Evolutionary conservation across 2,888 invertebrate genomes (phyloP), one percentile per base, ranked within the genome.

Genomic region (Hyles lineata): DNA sequence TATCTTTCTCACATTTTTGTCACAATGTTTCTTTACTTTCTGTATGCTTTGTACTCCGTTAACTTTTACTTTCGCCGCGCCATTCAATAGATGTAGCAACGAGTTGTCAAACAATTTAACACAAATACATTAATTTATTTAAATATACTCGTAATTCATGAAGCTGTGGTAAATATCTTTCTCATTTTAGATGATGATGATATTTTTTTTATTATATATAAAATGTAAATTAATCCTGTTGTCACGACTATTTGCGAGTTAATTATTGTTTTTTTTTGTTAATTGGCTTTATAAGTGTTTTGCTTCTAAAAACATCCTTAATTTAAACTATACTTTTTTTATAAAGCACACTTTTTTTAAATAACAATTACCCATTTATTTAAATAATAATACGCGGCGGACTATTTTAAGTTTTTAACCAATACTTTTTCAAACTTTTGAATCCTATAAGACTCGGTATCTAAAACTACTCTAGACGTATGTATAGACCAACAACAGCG

Each of bases 101-200:
- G 43, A 67, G 50, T 50, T 67, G 50, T 67, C 43, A 43, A 63
- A 60, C 60, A 29, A 67, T 43, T 63, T 63, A 43, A 67, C 43
- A 21, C 23, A 17, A 67, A 25, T 17, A 67, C 11, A 67, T 63
- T 63, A 23, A 50, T 67, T 17, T 50, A 67, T 67, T 67, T 43
- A 21, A 63, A 21, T 35, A 32, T 32, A n/a, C n/a, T n/a, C n/a
- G n/a, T n/a, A n/a, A 63, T 35, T 21, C 21, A 21, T 63, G 5
- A 21, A 21, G 21, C n/a, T 3, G 35, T 43, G 43, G 21, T 19
- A 15, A 21, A 21, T 21, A 19, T 21, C 11, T 11, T 0, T 63
- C 9, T 63, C 9, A 21, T 63, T 62, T 60, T 21, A 43, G 43
- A 63, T 43, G 11, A 21, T 4, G 8, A 43, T 63, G 11, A 11